These are phyloP conservation scores for Lepus townsendii DNA, from an alignment of 2,797 vertebrate genomes.

Conservation along the genomic window DNA sequence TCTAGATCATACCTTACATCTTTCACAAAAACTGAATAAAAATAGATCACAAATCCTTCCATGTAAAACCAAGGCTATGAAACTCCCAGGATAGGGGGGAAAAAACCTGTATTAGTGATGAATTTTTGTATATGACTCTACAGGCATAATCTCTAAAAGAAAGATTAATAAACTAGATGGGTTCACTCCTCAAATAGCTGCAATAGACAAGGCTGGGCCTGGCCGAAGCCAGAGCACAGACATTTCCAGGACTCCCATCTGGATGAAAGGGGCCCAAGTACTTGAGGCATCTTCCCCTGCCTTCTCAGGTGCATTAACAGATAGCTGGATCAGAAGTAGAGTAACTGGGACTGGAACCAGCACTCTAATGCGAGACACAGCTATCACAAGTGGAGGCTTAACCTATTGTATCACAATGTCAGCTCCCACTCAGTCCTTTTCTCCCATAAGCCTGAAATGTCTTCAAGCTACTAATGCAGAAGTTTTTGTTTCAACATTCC, in stretches of 20 bases:
- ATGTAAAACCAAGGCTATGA: neutral
- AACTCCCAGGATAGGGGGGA: neutral
- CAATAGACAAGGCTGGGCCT: too few relatives aligned
- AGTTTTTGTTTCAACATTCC: neutral
- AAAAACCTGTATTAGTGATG: neutral
- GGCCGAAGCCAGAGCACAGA: too few relatives aligned
- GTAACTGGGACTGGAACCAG: too few relatives aligned
- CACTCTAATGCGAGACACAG: too few relatives aligned
- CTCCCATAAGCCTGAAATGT: neutral
- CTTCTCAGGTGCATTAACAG: too few relatives aligned
- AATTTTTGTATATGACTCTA: neutral
- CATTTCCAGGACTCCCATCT: too few relatives aligned
- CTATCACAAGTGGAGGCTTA: too few relatives aligned
- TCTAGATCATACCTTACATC: neutral
- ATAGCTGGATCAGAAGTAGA: too few relatives aligned
- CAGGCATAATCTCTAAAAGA: neutral
- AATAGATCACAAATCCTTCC: neutral
- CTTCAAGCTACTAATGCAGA: neutral
- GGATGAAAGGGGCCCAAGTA: too few relatives aligned
- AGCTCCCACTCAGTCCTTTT: neutral
- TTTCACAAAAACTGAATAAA: neutral
- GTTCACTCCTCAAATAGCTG: too few relatives aligned
- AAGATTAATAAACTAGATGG: neutral
- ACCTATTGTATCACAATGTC: too few relatives aligned
- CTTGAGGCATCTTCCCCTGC: too few relatives aligned